These are phyloP conservation scores for Furnarius figulus DNA, from an alignment of 2,113 vertebrate species.

Conservation along the genomic window DNA sequence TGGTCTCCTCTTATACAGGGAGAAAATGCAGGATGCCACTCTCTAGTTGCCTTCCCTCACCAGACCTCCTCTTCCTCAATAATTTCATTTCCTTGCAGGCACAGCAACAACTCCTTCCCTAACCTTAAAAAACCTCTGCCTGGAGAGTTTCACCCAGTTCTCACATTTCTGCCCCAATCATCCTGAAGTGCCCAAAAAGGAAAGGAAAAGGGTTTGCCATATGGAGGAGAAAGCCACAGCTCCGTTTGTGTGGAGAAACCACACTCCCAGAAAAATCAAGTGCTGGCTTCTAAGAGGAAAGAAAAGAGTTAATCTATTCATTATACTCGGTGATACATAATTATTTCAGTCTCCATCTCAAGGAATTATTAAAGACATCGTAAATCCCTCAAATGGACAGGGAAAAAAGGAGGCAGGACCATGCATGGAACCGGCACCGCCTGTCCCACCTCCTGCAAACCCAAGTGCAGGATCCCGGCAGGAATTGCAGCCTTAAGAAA, in stretches of 20 bases:
- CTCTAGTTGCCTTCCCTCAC: not conserved
- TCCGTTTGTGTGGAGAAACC: not conserved
- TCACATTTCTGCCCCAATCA: not conserved
- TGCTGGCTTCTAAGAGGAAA: not conserved
- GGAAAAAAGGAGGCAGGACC: not conserved
- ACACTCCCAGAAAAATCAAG: not conserved
- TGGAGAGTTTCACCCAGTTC: not conserved
- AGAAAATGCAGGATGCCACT: not conserved
- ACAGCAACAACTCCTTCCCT: not conserved
- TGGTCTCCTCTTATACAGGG: not conserved
- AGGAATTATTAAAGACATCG: not conserved
- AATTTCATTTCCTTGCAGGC: not conserved
- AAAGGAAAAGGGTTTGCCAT: not conserved
- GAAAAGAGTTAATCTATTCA: not conserved
- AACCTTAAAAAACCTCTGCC: not conserved
- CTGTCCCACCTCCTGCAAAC: not conserved
- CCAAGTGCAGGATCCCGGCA: not conserved
- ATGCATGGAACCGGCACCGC: accelerated
- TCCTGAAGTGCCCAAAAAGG: not conserved
- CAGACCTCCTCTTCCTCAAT: not conserved
- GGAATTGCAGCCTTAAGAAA: not conserved
- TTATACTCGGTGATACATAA: not conserved
- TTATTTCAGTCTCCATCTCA: not conserved
- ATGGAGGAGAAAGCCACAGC: not conserved
- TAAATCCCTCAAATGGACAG: not conserved